Evolutionary conservation across 2,113 vertebrate species (phyloP), one percentile per base, ranked within the genome.

Genomic region (Sceloporus undulatus): DNA sequence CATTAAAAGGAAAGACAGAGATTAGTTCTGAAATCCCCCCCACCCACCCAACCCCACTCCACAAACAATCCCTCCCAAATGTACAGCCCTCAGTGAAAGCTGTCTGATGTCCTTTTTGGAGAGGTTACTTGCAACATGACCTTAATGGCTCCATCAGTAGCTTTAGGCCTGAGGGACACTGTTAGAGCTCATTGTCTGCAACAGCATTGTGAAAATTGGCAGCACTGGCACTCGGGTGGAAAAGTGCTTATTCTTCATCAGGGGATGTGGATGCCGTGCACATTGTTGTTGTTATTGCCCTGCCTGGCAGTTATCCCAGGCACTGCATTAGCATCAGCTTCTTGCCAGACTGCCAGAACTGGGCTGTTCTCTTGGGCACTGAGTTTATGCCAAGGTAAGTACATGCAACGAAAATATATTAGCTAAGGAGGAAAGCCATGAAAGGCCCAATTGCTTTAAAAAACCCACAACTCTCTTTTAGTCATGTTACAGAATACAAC

Each of bases 241-340:
- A 56, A 89, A 89, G 59, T 85, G 85, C 78, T 85, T 56, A 16
- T 68, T 62, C n/a, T 42, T 90, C 78, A 87, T 71, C 9, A 38
- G 70, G 77, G 54, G 18, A 0, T 3, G n/a, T 52, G 34, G 29
- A 52, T 52, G 73, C 54, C 34, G 2, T 54, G 34, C 38, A 65
- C 54, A 2, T 18, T 76, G 80, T 23, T 77, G 83, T 19, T 79
- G 83, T 19, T 89, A 5, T n/a, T 18, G 27, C 9, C 18, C 71
- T 62, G 0, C 14, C 82, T 91, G 88, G 85, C 88, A 85, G 88
- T 79, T 68, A 16, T 85, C 62, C 88, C 80, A 80, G 87, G 77
- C 66, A 71, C 38, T 89, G 85, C 85, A 52, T 85, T 84, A 83
- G 81, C 85, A 85, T 34, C 78, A 71, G 56, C 75, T 74, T 89